Evolutionary conservation across 2,113 vertebrate species (phyloP).

Genomic region (Addax nasomaculatus): DNA sequence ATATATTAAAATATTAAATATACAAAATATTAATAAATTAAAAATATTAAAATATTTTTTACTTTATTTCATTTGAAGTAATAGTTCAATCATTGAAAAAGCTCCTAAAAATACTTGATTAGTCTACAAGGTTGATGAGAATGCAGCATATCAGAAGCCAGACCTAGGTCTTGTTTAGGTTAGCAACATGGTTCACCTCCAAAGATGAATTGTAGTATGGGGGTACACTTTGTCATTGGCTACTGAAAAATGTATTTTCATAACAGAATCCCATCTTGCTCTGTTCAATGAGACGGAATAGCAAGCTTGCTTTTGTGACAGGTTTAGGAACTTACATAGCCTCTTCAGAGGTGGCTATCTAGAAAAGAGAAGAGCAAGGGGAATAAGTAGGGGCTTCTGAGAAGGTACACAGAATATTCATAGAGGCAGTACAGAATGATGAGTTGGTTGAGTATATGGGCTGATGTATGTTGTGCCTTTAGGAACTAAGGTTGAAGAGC

Average conservation of each 20-base stretch:
- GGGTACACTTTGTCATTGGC: neutral
- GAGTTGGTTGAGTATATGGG: neutral
- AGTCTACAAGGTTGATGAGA: neutral
- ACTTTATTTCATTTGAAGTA: neutral
- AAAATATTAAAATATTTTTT: too few species aligned
- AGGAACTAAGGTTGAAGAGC: neutral
- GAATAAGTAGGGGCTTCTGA: neutral
- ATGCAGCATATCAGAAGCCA: neutral
- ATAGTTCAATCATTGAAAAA: neutral
- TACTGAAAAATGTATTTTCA: neutral
- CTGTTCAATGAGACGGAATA: neutral
- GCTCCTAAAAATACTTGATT: neutral
- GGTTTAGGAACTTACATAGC: neutral
- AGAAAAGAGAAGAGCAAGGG: neutral
- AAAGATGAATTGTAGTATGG: neutral
- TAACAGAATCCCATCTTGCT: neutral
- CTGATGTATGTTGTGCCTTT: neutral
- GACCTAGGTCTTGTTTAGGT: neutral
- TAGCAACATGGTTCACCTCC: neutral
- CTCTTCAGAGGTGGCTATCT: neutral
- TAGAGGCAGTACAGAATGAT: neutral
- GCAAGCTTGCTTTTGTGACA: neutral
- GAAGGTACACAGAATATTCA: neutral
- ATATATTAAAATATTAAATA: too few species aligned
- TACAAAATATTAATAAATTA: too few species aligned